Conservation (phyloP, 2,888 invertebrate species). For the Drosophila gaucha region DNA sequence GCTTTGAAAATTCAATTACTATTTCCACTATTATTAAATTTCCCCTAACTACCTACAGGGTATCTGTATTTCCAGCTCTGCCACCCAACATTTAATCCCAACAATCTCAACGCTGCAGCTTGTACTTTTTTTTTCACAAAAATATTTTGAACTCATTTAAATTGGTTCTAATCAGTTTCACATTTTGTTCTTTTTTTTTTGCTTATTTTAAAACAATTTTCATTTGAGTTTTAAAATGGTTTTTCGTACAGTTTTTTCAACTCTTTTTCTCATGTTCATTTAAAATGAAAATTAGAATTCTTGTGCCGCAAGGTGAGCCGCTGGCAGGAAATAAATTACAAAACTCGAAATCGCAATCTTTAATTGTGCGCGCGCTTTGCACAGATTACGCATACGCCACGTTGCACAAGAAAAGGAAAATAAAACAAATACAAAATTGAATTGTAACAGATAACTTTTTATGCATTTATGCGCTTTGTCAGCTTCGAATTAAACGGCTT, state of each 20-base stretch:
- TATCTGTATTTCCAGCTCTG: not conserved
- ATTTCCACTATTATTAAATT: too few species aligned
- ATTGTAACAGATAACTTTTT: conserved; percentile 3
- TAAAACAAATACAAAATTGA: conserved; percentile 13
- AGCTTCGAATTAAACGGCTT: conserved; percentile 15
- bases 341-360: conserved; percentile 30
- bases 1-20: too few species aligned
- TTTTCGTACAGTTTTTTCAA: conserved; percentile 13
- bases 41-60: not conserved
- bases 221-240: not conserved
- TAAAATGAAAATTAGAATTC: conserved; percentile 44
- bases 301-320: conserved; percentile 23
- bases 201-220: conserved; percentile 18
- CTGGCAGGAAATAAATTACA: conserved; percentile 60
- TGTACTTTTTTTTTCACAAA: not conserved
- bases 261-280: conserved; percentile 39
- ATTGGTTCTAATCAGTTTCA: conserved; percentile 35
- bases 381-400: conserved; percentile 55
- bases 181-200: conserved; percentile 11
- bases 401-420: conserved; percentile 54
- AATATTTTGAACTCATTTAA: conserved; percentile 47
- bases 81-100: not conserved
- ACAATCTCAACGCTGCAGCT: not conserved
- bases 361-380: conserved; percentile 45
- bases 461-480: conserved; percentile 39